phyloP scores from a whole-genome alignment of 2,113 vertebrate genomes.

The Cacatua alba region DNA sequence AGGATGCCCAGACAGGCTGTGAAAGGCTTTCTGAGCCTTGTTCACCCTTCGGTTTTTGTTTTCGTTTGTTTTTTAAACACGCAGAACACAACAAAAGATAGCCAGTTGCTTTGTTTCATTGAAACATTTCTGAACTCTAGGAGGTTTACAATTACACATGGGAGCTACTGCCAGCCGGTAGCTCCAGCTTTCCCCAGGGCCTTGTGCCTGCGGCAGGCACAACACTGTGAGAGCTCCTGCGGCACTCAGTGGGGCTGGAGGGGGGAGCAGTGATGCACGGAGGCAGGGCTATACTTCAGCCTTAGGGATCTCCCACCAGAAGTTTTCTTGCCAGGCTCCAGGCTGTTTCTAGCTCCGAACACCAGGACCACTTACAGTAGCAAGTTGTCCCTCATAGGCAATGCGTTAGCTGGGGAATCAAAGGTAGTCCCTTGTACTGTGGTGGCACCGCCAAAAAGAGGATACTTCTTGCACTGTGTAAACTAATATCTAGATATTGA shows the following conservation, averaged over 20 bases:
- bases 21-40: neutral
- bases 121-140: neutral
- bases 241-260: fast-evolving
- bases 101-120: neutral
- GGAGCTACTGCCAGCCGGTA: neutral
- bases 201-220: neutral
- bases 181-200: neutral
- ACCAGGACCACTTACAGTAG: neutral
- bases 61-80: neutral
- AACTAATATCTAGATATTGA: neutral
- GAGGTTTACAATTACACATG: neutral
- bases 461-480: neutral
- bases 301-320: neutral
- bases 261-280: neutral
- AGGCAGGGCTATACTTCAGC: neutral
- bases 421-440: neutral
- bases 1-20: neutral
- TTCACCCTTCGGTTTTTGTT: neutral
- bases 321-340: neutral
- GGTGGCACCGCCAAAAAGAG: neutral
- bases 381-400: neutral
- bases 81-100: neutral
- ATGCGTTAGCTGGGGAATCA: neutral
- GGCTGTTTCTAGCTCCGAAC: neutral
- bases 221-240: neutral